A percentile compares a stretch with the other conserved stretches of the same genome.
phyloP scores from a whole-genome alignment of 2,113 vertebrate genomes.

The Podilymbus podiceps region DNA sequence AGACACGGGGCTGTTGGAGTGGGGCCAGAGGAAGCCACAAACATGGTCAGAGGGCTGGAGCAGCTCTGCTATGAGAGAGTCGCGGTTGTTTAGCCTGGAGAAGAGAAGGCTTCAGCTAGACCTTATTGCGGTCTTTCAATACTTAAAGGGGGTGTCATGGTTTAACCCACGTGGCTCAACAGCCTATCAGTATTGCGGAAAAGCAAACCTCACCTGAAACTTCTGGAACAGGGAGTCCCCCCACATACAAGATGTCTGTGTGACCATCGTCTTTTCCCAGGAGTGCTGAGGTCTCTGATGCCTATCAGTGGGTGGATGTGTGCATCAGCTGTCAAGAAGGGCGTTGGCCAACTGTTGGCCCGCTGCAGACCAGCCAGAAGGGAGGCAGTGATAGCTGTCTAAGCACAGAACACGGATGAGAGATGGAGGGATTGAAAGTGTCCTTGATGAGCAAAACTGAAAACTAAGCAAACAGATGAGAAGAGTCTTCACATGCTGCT shows the following conservation, averaged over 20 bases:
- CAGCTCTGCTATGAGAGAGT: too few relatives aligned
- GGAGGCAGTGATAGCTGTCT: not conserved
- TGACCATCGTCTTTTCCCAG: not conserved
- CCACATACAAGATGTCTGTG: fast-evolving
- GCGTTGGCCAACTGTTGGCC: not conserved
- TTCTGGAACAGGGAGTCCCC: not conserved
- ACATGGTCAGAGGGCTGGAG: not conserved
- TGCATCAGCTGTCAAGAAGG: not conserved
- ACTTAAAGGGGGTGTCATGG: too few relatives aligned
- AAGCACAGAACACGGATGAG: not conserved
- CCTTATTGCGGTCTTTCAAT: fast-evolving
- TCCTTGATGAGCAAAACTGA: not conserved
- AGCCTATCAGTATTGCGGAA: not conserved
- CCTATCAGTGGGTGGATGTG: not conserved
- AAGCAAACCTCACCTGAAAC: not conserved
- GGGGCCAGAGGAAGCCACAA: not conserved
- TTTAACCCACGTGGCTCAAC: not conserved
- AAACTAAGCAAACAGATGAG: not conserved
- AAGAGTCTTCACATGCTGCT: not conserved
- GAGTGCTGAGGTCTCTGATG: not conserved
- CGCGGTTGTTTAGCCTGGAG: not conserved
- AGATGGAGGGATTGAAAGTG: not conserved
- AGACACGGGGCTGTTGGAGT: not conserved
- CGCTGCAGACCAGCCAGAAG: not conserved
- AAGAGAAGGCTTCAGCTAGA: not conserved